Conservation (phyloP, 2,113 vertebrate genomes). For the Labeo catla region DNA sequence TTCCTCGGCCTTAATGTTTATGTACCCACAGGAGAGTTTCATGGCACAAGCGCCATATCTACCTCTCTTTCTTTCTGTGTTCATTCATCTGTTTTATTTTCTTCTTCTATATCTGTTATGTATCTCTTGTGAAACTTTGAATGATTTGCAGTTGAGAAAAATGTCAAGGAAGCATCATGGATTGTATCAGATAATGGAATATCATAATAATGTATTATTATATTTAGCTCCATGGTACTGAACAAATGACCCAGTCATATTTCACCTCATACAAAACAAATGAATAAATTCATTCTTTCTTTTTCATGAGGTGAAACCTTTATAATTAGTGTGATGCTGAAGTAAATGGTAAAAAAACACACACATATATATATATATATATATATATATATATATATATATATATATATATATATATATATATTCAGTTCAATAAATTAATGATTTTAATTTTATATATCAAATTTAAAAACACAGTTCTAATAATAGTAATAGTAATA, state of each 20-base stretch:
- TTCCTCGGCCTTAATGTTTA: constrained; percentile 50
- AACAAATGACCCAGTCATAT: not conserved
- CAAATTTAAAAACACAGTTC: too few species aligned
- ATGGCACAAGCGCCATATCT: not conserved
- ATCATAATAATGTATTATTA: not conserved
- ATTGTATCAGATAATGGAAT: not conserved
- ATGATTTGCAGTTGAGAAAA: not conserved
- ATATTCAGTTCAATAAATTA: too few species aligned
- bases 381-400: too few species aligned
- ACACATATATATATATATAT: too few species aligned
- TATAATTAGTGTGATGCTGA: too few species aligned
- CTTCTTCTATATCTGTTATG: not conserved
- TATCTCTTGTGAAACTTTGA: not conserved
- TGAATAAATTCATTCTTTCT: too few species aligned
- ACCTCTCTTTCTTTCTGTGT: not conserved
- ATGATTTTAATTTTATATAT: too few species aligned
- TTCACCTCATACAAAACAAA: not conserved
- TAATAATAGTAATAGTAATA: too few species aligned
- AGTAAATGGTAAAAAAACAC: too few species aligned
- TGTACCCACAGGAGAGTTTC: constrained; percentile 18
- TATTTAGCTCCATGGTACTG: not conserved
- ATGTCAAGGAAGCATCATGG: not conserved
- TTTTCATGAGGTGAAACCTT: too few species aligned
- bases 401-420: too few species aligned
- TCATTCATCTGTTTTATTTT: not conserved